These are phyloP conservation scores for Bombus pyrosoma DNA, from an alignment of 1,140 invertebrate genomes.

Conservation along the genomic window DNA sequence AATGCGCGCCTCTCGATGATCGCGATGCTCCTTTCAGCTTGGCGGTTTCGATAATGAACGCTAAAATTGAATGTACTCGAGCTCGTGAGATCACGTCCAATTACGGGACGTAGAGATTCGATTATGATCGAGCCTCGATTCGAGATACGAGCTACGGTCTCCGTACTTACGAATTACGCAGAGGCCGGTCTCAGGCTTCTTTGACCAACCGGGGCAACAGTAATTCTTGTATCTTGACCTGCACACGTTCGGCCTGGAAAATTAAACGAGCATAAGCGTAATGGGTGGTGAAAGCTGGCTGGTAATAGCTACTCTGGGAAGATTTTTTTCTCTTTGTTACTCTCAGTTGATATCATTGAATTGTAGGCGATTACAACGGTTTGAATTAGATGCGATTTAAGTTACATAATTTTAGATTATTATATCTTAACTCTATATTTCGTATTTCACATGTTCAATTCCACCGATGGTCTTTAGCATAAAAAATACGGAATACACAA, in stretches of 20 bases:
- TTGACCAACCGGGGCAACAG: conserved; percentile 93
- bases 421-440: no score
- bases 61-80: conserved; percentile 34
- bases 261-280: conserved; percentile 29
- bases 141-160: neutral
- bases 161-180: conserved; percentile 92
- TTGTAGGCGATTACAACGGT: no score
- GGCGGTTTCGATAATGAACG: conserved; percentile 1
- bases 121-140: neutral
- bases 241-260: conserved; percentile 91
- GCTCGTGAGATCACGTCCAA: conserved; percentile 44
- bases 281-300: neutral
- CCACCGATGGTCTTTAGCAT: no score
- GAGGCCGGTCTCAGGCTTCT: conserved; percentile 86
- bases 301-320: neutral
- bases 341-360: no score
- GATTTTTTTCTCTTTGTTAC: neutral
- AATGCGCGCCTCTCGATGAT: conserved; percentile 38
- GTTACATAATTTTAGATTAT: no score
- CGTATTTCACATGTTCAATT: no score
- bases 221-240: conserved; percentile 86
- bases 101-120: neutral
- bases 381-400: no score
- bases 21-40: conserved; percentile 22
- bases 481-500: no score